These are phyloP conservation scores for Gadopsis marmoratus DNA, from an alignment of 2,797 vertebrate genomes.

Conservation along the genomic window DNA sequence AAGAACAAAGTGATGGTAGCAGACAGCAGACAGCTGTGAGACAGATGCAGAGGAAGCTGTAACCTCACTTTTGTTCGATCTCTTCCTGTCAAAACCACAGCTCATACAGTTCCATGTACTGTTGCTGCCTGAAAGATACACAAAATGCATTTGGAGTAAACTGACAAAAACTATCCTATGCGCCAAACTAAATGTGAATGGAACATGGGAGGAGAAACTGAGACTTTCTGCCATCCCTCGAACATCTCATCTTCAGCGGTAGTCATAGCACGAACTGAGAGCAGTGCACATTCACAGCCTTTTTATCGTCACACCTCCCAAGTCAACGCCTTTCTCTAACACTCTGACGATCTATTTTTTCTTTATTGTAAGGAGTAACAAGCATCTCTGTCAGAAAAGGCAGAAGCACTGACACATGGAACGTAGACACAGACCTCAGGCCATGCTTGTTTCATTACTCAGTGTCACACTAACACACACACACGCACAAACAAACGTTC, in stretches of 20 bases:
- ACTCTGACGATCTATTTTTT: no score
- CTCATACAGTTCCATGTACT: background rate
- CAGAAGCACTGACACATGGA: conserved; percentile 1
- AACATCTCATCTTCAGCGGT: background rate
- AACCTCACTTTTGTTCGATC: conserved; percentile 36
- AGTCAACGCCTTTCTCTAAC: conserved; percentile 8
- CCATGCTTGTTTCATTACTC: conserved; percentile 26
- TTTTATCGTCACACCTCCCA: conserved; percentile 10
- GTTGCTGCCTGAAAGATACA: background rate
- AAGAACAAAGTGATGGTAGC: background rate
- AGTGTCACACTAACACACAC: conserved; percentile 32
- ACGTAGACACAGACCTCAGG: background rate
- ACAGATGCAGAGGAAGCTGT: conserved; percentile 23
- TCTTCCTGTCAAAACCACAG: conserved; percentile 1
- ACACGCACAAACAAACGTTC: conserved; percentile 1
- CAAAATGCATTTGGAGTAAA: background rate
- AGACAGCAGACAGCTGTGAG: background rate
- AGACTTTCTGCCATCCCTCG: background rate
- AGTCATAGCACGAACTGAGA: background rate
- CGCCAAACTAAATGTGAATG: background rate
- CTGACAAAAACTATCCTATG: background rate
- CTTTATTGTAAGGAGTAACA: background rate
- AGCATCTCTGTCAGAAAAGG: background rate
- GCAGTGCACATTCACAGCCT: background rate
- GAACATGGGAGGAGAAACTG: background rate